phyloP scores from a whole-genome alignment of 1,140 invertebrate genomes.

The Drosophila bifasciata region DNA sequence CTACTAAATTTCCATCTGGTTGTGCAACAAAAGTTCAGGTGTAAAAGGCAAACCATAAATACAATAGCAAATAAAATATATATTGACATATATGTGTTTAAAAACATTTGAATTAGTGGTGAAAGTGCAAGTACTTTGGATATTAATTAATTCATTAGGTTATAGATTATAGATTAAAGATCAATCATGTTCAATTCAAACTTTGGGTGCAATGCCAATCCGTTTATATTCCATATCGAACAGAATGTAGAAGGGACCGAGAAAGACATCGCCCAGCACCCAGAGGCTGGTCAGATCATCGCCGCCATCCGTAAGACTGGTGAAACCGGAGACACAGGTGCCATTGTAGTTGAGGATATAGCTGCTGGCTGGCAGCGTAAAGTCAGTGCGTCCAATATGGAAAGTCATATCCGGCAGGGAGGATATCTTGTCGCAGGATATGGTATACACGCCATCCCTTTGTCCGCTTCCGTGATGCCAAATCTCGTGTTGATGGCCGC shows the following conservation, averaged over 20 bases:
- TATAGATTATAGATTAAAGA: too few species aligned
- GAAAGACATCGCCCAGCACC: constrained; percentile 52
- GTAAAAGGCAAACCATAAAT: too few species aligned
- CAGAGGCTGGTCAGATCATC: constrained; percentile 25
- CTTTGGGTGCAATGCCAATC: constrained; percentile 41
- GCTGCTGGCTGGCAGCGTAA: constrained; percentile 32
- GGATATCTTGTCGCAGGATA: constrained; percentile 84
- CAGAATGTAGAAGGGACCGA: constrained; percentile 40
- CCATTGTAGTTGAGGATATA: constrained; percentile 83
- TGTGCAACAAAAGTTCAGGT: too few species aligned
- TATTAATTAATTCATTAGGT: too few species aligned
- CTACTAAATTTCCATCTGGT: too few species aligned
- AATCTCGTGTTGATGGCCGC: constrained; percentile 89
- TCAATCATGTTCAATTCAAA: too few species aligned
- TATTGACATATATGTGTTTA: too few species aligned
- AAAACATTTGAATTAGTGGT: too few species aligned
- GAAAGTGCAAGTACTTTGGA: not conserved
- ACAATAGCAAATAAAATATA: too few species aligned
- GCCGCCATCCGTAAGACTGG: constrained; percentile 87
- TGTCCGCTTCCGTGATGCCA: constrained; percentile 89
- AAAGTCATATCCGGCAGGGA: constrained; percentile 48
- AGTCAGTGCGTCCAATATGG: constrained; percentile 58
- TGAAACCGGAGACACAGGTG: constrained; percentile 64
- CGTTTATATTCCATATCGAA: constrained; percentile 54
- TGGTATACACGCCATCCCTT: constrained; percentile 85